Evolutionary conservation across 2,888 invertebrate species (phyloP).

Genomic region (Octonoba sinensis): DNA sequence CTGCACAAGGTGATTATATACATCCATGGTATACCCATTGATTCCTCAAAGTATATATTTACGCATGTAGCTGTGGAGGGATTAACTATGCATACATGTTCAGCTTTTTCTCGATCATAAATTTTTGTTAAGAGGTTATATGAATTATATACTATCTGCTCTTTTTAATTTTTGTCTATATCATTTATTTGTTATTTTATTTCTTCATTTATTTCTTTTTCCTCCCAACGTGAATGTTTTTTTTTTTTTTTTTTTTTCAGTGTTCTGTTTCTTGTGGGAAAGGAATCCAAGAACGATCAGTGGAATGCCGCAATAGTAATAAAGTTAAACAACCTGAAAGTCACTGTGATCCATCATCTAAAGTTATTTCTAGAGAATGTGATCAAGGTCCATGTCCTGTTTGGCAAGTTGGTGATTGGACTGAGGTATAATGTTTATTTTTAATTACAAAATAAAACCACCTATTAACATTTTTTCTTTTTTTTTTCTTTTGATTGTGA

Average conservation of each 20-base stretch:
- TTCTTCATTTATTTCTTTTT: too few species aligned
- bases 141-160: too few species aligned
- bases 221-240: too few species aligned
- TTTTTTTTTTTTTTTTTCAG: conserved; percentile 68
- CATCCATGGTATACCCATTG: too few species aligned
- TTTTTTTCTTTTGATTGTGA: neutral
- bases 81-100: too few species aligned
- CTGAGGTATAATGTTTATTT: conserved; percentile 68
- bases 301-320: conserved; percentile 76
- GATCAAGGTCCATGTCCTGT: conserved; percentile 70
- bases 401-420: conserved; percentile 71
- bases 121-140: too few species aligned
- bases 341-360: conserved; percentile 68
- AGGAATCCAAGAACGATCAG: conserved; percentile 77
- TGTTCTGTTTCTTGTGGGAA: conserved; percentile 80
- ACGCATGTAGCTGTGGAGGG: too few species aligned
- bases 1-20: too few species aligned
- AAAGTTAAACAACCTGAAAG: conserved; percentile 67
- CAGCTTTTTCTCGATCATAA: too few species aligned
- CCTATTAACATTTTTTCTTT: neutral
- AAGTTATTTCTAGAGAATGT: conserved; percentile 69
- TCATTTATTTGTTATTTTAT: too few species aligned
- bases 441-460: neutral
- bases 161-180: too few species aligned
- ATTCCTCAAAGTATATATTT: too few species aligned